Conservation (phyloP, 2,888 invertebrate genomes). For the Hoplodrina ambigua region DNA sequence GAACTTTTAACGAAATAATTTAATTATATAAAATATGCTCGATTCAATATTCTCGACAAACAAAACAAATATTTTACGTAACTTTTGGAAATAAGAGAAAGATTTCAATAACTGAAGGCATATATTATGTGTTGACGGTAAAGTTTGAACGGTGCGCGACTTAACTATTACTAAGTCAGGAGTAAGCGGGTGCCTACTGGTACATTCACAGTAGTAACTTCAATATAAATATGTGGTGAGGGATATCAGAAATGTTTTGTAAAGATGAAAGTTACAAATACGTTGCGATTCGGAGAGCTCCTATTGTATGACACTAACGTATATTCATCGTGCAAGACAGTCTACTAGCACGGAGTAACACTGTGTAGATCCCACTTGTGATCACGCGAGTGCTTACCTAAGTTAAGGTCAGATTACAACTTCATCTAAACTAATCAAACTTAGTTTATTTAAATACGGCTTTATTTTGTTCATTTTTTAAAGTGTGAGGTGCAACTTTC, state of each 20-base stretch:
- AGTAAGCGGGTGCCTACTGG: too few species aligned
- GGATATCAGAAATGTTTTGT: background rate
- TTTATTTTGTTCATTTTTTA: background rate
- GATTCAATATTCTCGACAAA: slow-evolving; percentile 13
- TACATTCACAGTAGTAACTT: background rate
- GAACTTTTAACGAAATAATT: slow-evolving; percentile 32
- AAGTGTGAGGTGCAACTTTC: slow-evolving; percentile 7
- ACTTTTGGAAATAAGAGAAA: slow-evolving; percentile 3
- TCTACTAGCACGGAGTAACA: background rate
- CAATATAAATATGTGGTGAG: background rate
- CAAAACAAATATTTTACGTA: slow-evolving; percentile 25
- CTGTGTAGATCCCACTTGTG: background rate
- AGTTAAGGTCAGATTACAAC: background rate
- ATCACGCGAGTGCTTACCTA: slow-evolving; percentile 1
- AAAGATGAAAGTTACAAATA: background rate
- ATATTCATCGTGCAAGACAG: background rate
- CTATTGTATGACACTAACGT: background rate
- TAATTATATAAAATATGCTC: slow-evolving; percentile 9
- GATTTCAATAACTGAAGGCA: slow-evolving; percentile 2
- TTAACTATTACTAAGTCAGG: background rate
- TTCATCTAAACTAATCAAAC: slow-evolving; percentile 31
- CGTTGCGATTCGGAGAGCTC: too few species aligned
- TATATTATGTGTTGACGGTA: background rate
- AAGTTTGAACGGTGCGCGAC: background rate
- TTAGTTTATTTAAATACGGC: slow-evolving; percentile 22